Evolutionary conservation across 2,888 invertebrate genomes (phyloP), one percentile per base, ranked within the genome.

Genomic region (Prosopocoilus inquinatus): DNA sequence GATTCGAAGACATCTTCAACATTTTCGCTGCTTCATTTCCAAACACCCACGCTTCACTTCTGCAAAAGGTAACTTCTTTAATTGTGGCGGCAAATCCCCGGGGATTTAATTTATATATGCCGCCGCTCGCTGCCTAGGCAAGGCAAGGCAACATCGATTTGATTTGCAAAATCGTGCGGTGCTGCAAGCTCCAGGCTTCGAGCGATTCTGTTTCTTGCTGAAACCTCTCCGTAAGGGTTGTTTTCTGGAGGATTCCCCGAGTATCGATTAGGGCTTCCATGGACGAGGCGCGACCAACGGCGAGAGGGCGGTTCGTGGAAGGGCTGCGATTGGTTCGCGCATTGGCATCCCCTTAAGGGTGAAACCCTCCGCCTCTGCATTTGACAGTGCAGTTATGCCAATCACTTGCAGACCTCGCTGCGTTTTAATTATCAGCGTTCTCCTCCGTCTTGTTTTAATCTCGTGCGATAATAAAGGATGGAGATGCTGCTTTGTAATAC

Each of bases 41-140:
- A 48, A 44, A 34, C 11, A 55, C 11, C 9, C 15, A 53, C 20
- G n/a, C 45, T 38, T 13, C 16, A 43, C 11, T 9, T 32, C 11
- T 12, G 33, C 35, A 46, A 11, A n/a, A 9, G 8, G 33, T 33
- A 51, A 15, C 16, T 5, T 35, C 43, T 56, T 34, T 47, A 16
- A 13, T 15, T 15, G 5, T 41, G 15, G 9, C 41, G 3, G 8
- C 13, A 4, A 63, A 54, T 62, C 65, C 66, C 62, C 65, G 28
- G 45, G 65, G 61, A 67, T 65, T 56, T 52, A 32, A 58, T 67
- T 66, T 71, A 67, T 71, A 71, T 69, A 67, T 41, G 47, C 16
- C 13, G 11, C 35, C 43, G 45, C n/a, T n/a, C n/a, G n/a, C 38
- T 38, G 33, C 13, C 39, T 43, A 39, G 20, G 7, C 45, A 3